Conservation (phyloP, 2,113 vertebrate species). For the Chaetorhynchus papuensis region DNA sequence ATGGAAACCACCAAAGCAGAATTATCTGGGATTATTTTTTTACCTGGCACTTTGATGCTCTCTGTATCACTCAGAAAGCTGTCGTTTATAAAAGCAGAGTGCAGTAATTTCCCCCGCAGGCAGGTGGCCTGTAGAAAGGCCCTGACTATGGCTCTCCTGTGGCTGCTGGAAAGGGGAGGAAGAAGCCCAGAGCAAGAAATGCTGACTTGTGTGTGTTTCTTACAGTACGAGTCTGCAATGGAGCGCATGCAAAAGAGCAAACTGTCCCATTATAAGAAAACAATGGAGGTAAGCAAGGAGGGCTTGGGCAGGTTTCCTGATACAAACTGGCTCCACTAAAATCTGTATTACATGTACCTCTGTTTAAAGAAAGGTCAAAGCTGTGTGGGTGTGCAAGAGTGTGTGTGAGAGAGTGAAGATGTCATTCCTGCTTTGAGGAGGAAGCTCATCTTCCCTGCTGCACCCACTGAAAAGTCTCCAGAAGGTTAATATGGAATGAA, state of each 20-base stretch:
- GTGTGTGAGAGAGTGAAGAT: neutral
- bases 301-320: neutral
- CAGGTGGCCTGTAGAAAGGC: neutral
- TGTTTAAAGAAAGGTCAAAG: neutral
- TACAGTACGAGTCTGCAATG: constrained; percentile 86
- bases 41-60: neutral
- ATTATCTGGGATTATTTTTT: neutral
- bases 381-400: neutral
- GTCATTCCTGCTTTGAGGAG: neutral
- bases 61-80: neutral
- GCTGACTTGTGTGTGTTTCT: constrained; percentile 3
- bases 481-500: neutral
- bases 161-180: neutral
- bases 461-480: neutral
- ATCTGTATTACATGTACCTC: neutral
- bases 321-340: neutral
- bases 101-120: neutral
- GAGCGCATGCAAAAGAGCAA: constrained; percentile 91
- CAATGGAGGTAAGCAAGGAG: constrained; percentile 81
- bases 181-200: neutral
- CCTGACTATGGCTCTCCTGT: neutral
- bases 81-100: neutral
- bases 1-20: neutral
- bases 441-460: neutral
- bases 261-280: constrained; percentile 87